Base-by-base conservation (phyloP, 1,140 invertebrate genomes). In the Manduca sexta region DNA sequence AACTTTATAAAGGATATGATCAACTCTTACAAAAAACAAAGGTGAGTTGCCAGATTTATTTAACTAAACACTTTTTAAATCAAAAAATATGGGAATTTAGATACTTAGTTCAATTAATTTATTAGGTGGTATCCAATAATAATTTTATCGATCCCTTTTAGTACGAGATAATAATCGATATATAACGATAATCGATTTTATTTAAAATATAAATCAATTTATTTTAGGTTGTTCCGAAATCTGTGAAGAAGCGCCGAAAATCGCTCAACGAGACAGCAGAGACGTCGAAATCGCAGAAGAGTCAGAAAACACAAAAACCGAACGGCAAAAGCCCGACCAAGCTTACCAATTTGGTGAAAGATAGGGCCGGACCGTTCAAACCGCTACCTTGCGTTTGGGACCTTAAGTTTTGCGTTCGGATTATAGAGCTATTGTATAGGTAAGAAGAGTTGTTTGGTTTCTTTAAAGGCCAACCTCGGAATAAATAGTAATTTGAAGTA, bases 11-110 rank as follows among this genome's bases (percentile, higher is more conserved):
- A 52, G 61, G 62, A 11, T 86, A 86, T 14, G 66, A 52, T 5
- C 64, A 79, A 18, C 48, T 89, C 0, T 29, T 86, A n/a, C 87
- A 89, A 3, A 85, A 84, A 35, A 76, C 69, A 12, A 89, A 88
- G 85, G 86, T 86, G 21, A 26, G 21, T 3, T 26, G 8, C n/a
- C n/a, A n/a, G n/a, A n/a, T n/a, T n/a, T n/a, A n/a, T n/a, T n/a
- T n/a, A n/a, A n/a, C n/a, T n/a, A n/a, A n/a, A n/a, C n/a, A n/a
- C n/a, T n/a, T n/a, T n/a, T n/a, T n/a, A n/a, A n/a, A n/a, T n/a
- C n/a, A n/a, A n/a, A n/a, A n/a, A n/a, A n/a, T n/a, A n/a, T n/a
- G n/a, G n/a, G n/a, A n/a, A n/a, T n/a, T n/a, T n/a, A n/a, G n/a
- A n/a, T n/a, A n/a, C n/a, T n/a, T n/a, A n/a, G n/a, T n/a, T n/a